These are phyloP conservation scores for Taenioides sp. DNA, from an alignment of 2,797 vertebrate species.

Conservation along the genomic window DNA sequence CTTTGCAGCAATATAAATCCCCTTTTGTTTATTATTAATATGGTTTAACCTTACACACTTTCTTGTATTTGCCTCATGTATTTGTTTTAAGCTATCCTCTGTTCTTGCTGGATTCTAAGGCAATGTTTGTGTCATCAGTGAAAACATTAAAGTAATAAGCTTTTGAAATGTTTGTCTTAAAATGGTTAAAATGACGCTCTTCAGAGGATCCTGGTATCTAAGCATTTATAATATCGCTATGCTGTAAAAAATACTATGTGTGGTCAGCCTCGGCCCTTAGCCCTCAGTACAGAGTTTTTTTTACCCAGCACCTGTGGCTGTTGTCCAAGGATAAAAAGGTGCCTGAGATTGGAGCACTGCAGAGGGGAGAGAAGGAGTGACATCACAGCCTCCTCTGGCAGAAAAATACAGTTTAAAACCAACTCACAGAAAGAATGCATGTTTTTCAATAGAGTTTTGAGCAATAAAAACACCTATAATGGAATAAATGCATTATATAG, in stretches of 20 bases:
- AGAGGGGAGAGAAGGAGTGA: constrained; percentile 43
- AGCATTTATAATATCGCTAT: not conserved
- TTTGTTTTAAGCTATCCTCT: too few relatives aligned
- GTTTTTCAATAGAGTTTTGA: too few relatives aligned
- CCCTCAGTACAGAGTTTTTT: constrained; percentile 41
- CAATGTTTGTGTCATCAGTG: not conserved
- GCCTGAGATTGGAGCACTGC: constrained; percentile 52
- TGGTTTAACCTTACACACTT: too few relatives aligned
- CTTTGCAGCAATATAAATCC: too few relatives aligned
- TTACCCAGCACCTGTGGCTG: constrained; percentile 58
- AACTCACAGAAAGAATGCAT: too few relatives aligned
- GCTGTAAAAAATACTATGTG: not conserved
- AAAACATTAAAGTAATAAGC: not conserved
- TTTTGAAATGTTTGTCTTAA: not conserved
- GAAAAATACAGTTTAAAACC: constrained; percentile 35
- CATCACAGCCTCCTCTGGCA: constrained; percentile 59
- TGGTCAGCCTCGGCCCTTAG: constrained; percentile 44
- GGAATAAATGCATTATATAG: too few relatives aligned
- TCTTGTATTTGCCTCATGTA: too few relatives aligned
- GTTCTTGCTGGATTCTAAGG: not conserved
- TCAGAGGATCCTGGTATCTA: not conserved
- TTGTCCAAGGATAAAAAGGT: constrained; percentile 71
- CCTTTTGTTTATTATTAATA: too few relatives aligned
- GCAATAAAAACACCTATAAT: too few relatives aligned
- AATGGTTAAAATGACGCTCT: not conserved